phyloP scores from a whole-genome alignment of 2,113 vertebrate species.

The Elanoides forficatus region DNA sequence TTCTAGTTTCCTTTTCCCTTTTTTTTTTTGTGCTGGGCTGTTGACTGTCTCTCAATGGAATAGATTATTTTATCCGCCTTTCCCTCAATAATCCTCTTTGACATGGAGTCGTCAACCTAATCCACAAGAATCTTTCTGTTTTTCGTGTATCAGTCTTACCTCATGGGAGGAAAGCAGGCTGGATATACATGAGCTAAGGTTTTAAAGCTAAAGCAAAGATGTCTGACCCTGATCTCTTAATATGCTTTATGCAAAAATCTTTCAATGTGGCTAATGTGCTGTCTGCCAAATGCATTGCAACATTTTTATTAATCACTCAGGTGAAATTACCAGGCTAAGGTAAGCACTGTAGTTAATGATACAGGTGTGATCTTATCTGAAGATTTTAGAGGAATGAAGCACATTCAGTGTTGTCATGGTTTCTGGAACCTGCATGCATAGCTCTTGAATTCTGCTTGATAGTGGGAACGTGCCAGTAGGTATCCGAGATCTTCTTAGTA shows the following conservation, averaged over 20 bases:
- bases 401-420: neutral
- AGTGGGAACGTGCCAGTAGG: fast-evolving
- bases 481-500: neutral
- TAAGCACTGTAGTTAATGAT: neutral
- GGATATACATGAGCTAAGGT: neutral
- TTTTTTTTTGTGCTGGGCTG: neutral
- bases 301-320: neutral
- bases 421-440: neutral
- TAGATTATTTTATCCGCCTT: neutral
- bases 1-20: neutral
- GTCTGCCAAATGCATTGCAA: neutral
- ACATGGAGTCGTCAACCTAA: neutral
- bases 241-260: neutral
- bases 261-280: neutral
- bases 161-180: neutral
- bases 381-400: neutral
- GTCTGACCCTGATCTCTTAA: neutral
- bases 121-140: neutral
- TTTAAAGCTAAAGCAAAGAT: neutral
- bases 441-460: neutral
- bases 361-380: neutral
- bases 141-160: neutral
- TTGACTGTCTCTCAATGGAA: neutral
- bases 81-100: neutral
- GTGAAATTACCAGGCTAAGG: neutral